Evolutionary conservation across 2,113 vertebrate genomes (phyloP).

Genomic region (Natator depressus): DNA sequence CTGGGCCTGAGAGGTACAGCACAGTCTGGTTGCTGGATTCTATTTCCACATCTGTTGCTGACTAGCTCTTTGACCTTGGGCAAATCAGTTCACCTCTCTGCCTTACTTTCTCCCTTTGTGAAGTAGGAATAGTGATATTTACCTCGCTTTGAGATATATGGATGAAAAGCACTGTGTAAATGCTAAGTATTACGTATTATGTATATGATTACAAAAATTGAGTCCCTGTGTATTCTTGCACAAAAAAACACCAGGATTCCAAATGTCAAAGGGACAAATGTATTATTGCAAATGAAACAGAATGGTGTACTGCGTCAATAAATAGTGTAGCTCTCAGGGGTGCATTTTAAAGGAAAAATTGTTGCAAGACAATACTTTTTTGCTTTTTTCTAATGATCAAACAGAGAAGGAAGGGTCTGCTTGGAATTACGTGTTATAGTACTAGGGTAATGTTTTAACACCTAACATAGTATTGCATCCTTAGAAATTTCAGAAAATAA

Average conservation of each 20-base stretch:
- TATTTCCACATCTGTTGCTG: background rate
- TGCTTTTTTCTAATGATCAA: background rate
- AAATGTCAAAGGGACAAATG: background rate
- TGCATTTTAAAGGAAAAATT: background rate
- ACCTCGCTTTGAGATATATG: background rate
- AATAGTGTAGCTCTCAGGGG: background rate
- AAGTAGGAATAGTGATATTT: background rate
- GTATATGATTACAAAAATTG: background rate
- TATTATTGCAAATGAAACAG: background rate
- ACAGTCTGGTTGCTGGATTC: background rate
- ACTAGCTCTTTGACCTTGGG: background rate
- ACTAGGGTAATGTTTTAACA: background rate
- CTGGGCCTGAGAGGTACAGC: too few species aligned
- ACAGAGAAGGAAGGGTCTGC: background rate
- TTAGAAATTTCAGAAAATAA: background rate
- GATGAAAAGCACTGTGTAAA: background rate
- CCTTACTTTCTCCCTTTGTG: background rate
- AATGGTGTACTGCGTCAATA: background rate
- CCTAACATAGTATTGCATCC: background rate
- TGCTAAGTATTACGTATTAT: background rate
- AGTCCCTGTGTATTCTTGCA: background rate
- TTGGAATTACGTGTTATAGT: accelerated
- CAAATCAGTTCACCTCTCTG: background rate
- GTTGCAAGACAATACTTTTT: background rate
- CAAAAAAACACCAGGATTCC: background rate